Evolutionary conservation across 2,888 invertebrate genomes (phyloP).

Genomic region (Heliconius aoede): DNA sequence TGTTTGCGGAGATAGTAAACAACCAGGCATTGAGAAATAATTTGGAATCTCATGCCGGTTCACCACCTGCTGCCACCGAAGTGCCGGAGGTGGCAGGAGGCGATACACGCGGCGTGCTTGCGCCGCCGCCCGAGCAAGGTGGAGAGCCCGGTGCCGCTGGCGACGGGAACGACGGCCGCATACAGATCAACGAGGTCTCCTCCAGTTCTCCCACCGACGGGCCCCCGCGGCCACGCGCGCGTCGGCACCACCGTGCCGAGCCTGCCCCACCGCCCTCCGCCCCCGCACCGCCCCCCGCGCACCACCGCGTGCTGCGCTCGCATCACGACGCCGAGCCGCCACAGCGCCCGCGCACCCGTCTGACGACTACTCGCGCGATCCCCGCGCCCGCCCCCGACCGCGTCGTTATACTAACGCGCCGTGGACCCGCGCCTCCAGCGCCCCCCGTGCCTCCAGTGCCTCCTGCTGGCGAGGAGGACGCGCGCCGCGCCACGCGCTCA

Average conservation of each 20-base stretch:
- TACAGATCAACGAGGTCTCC: slow-evolving; percentile 87
- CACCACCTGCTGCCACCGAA: slow-evolving; percentile 40
- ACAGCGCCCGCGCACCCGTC: slow-evolving; percentile 60
- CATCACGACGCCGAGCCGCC: slow-evolving; percentile 67
- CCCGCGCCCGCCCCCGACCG: slow-evolving; percentile 56
- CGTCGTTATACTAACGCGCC: slow-evolving; percentile 68
- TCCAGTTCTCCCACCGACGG: slow-evolving; percentile 84
- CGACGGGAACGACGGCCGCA: slow-evolving; percentile 69
- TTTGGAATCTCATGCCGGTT: slow-evolving; percentile 43
- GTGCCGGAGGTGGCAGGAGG: slow-evolving; percentile 40
- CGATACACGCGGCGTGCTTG: slow-evolving; percentile 48
- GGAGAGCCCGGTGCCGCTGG: slow-evolving; percentile 42
- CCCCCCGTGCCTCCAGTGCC: slow-evolving; percentile 43
- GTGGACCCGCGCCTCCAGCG: slow-evolving; percentile 54
- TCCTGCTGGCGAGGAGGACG: slow-evolving; percentile 40
- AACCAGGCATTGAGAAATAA: slow-evolving; percentile 46
- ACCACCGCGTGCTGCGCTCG: slow-evolving; percentile 76
- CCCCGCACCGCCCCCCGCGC: slow-evolving; percentile 62
- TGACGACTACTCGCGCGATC: slow-evolving; percentile 45
- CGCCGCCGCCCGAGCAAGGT: slow-evolving; percentile 41
- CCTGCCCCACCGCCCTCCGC: slow-evolving; percentile 60
- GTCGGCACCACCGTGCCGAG: slow-evolving; percentile 54
- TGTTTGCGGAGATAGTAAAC: slow-evolving; percentile 69
- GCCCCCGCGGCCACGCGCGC: slow-evolving; percentile 61
- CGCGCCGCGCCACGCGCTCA: slow-evolving; percentile 43